phyloP scores from a whole-genome alignment of 1,140 invertebrate species.

The Conopomorpha cramerella region DNA sequence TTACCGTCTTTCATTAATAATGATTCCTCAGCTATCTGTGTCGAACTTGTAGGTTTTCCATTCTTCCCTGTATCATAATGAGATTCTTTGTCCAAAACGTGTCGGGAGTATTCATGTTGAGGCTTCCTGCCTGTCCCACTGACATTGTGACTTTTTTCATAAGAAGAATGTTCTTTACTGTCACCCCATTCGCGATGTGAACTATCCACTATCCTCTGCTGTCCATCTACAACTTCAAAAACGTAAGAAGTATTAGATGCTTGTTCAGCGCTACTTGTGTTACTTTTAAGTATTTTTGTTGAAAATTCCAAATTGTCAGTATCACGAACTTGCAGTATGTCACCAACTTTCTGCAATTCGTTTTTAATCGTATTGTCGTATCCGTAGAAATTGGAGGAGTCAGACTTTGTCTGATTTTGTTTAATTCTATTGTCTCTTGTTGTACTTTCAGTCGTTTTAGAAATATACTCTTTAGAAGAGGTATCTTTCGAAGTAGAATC shows the following conservation, averaged over 20 bases:
- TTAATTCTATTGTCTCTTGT: too few relatives aligned
- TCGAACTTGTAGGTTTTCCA: constrained; percentile 44
- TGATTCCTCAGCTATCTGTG: constrained; percentile 38
- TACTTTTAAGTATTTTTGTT: constrained; percentile 48
- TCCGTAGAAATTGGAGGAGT: constrained; percentile 49
- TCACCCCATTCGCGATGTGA: constrained; percentile 62
- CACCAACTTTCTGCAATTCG: constrained; percentile 39
- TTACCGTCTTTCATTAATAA: constrained; percentile 44
- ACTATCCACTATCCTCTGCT: constrained; percentile 60
- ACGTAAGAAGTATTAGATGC: constrained; percentile 61
- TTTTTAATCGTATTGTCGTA: constrained; percentile 43
- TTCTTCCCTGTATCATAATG: constrained; percentile 61
- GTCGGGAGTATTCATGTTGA: constrained; percentile 57
- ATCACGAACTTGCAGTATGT: constrained; percentile 36
- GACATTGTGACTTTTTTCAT: constrained; percentile 51
- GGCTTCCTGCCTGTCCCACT: constrained; percentile 57
- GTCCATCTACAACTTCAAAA: constrained; percentile 63
- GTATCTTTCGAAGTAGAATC: not conserved
- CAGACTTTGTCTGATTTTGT: constrained; percentile 30
- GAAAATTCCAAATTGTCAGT: constrained; percentile 40
- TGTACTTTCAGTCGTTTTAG: too few relatives aligned
- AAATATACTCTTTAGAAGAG: not conserved
- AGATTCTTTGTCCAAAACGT: constrained; percentile 56
- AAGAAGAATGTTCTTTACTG: constrained; percentile 50
- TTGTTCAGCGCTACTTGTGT: constrained; percentile 49